Evolutionary conservation across 1,140 invertebrate genomes (phyloP), one percentile per base, ranked within the genome.

Genomic region (Thrips palmi): DNA sequence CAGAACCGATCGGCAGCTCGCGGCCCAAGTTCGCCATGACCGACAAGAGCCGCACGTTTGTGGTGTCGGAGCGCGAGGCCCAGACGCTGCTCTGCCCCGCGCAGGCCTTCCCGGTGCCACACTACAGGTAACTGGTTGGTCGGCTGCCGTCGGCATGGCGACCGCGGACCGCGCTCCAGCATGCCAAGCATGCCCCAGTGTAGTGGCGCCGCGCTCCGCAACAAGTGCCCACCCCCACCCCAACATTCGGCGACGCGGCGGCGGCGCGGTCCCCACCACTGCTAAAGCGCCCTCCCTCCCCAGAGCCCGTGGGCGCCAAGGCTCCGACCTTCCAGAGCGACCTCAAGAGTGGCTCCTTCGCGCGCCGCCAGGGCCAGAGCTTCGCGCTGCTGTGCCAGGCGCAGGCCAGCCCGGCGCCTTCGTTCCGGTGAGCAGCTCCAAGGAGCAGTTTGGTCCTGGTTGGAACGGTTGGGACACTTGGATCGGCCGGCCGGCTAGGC

Each of bases 31-130:
- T 68, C 23, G 60, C 57, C 57, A 35, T 53, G 54, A 36, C 55
- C 55, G 52, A 49, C 62, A 54, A 50, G 55, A 43, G 55, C 58
- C 39, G 47, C 44, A 41, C 52, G 54, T 18, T n/a, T n/a, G n/a
- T n/a, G n/a, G n/a, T n/a, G n/a, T n/a, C n/a, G n/a, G n/a, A n/a
- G n/a, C 57, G 55, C 18, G 53, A 58, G 42, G 53, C 49, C 48
- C 57, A 69, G 47, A 65, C 55, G 42, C 59, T 68, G 49, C 61
- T 66, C 49, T 74, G 64, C 56, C 68, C 66, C 47, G 73, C 68
- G 48, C 69, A 74, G 58, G 71, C 67, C 25, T 74, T 68, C 51
- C 73, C 71, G 42, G 60, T 73, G 34, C 71, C 73, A 45, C 55
- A 62, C 38, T 67, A 59, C 57, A 70, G 70, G 70, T 71, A n/a